A percentile compares a stretch with the other conserved stretches of the same genome.
These are phyloP conservation scores for Phenganax stokvisi DNA, from an alignment of 92 coral and sea anemone species.

Conservation along the genomic window DNA sequence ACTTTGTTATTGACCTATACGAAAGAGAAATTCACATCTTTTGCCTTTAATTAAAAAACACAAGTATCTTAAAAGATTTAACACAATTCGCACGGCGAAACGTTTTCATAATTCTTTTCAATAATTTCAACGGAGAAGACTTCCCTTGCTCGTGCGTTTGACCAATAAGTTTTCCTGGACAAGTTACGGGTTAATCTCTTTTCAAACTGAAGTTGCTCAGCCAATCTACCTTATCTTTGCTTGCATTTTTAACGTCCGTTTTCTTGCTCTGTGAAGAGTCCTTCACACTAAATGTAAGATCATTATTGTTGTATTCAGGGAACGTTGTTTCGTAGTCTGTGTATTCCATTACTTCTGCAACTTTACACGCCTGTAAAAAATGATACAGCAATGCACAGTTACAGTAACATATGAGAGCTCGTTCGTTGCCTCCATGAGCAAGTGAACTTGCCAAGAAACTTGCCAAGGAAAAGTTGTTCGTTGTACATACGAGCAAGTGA, in stretches of 20 bases:
- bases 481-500: no score
- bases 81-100: no score
- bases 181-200: no score
- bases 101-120: no score
- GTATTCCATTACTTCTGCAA: slow-evolving; percentile 15
- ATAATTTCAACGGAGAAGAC: no score
- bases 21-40: no score
- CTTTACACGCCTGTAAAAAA: slow-evolving; percentile 26
- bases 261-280: slow-evolving; percentile 9
- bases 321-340: neutral
- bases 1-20: slow-evolving; percentile 7
- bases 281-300: slow-evolving; percentile 17
- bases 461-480: no score
- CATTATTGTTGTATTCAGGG: slow-evolving; percentile 32
- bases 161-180: no score
- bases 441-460: no score
- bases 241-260: slow-evolving; percentile 1
- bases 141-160: no score
- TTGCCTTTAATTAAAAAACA: neutral
- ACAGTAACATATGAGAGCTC: no score
- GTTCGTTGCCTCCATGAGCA: no score
- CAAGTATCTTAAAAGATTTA: neutral
- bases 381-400: neutral
- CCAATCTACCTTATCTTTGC: slow-evolving; percentile 6
- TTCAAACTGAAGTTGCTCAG: neutral